Conservation (phyloP, 1,140 invertebrate species). For the Mercenaria mercenaria region DNA sequence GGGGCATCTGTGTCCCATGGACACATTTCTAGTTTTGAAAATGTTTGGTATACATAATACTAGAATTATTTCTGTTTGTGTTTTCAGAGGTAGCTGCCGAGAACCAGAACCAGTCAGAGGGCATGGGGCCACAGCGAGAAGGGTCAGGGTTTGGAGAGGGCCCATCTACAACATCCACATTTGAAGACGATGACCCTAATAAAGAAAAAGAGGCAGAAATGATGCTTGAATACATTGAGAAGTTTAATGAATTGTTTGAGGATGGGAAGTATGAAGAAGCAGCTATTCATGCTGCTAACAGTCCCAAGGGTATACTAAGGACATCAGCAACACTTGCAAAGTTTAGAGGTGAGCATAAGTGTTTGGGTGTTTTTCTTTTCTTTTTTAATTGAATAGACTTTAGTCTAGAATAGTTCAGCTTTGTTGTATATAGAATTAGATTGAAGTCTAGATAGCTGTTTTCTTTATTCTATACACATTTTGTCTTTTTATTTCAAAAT, state of each 20-base stretch:
- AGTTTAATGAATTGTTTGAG: constrained; percentile 86
- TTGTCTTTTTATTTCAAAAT: too few species aligned
- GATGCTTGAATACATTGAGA: constrained; percentile 86
- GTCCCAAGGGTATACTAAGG: constrained; percentile 85
- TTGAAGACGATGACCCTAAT: constrained; percentile 85
- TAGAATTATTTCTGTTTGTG: not conserved
- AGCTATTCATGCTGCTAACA: constrained; percentile 85
- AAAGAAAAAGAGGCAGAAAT: constrained; percentile 85
- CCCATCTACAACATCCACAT: constrained; percentile 69
- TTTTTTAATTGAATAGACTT: not conserved
- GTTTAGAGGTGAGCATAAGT: constrained; percentile 83
- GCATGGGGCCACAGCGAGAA: constrained; percentile 56
- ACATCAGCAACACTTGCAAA: constrained; percentile 84
- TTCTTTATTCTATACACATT: not conserved
- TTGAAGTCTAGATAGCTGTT: not conserved
- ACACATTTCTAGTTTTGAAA: too few species aligned
- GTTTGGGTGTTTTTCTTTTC: too few species aligned
- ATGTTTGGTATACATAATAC: too few species aligned
- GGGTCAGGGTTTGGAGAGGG: constrained; percentile 65
- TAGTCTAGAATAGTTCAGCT: too few species aligned
- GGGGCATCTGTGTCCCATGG: too few species aligned
- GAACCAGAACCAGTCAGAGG: constrained; percentile 32
- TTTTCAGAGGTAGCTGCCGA: constrained; percentile 1
- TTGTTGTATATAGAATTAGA: too few species aligned
- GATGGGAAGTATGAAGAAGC: constrained; percentile 85